Conservation (phyloP, 2,797 vertebrate genomes). For the Crypturellus tataupa region DNA sequence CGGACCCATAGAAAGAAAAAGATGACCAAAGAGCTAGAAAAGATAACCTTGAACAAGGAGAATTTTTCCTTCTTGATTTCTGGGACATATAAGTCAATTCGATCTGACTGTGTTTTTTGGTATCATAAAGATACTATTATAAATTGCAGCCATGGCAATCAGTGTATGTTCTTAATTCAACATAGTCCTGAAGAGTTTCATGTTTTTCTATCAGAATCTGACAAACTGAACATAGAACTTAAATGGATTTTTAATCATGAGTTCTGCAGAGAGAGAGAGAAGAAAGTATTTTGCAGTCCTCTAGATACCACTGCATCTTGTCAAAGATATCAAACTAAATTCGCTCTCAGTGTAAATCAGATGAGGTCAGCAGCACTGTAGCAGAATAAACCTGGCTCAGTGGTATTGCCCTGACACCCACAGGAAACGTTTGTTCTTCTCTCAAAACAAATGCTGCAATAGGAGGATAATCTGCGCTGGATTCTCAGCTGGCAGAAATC, state of each 20-base stretch:
- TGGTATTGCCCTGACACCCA: neutral
- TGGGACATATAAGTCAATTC: neutral
- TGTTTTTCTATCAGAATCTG: neutral
- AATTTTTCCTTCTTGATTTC: neutral
- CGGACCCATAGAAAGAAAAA: neutral
- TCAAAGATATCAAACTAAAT: neutral
- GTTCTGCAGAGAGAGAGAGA: constrained; percentile 12
- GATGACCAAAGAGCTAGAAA: neutral
- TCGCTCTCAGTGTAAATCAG: neutral
- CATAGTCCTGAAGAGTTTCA: neutral
- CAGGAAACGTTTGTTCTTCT: neutral
- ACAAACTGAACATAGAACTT: neutral
- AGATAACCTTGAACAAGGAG: neutral
- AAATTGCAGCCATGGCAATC: neutral
- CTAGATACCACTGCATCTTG: neutral
- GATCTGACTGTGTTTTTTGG: neutral
- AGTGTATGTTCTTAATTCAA: neutral
- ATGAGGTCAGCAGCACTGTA: neutral
- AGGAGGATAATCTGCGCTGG: neutral
- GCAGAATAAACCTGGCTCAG: neutral
- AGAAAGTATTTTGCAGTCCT: neutral
- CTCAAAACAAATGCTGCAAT: neutral
- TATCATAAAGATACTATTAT: neutral
- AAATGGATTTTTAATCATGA: neutral
- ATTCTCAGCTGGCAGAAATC: neutral